Evolutionary conservation across 1,140 invertebrate genomes (phyloP).

Genomic region (Doryteuthis pealeii): DNA sequence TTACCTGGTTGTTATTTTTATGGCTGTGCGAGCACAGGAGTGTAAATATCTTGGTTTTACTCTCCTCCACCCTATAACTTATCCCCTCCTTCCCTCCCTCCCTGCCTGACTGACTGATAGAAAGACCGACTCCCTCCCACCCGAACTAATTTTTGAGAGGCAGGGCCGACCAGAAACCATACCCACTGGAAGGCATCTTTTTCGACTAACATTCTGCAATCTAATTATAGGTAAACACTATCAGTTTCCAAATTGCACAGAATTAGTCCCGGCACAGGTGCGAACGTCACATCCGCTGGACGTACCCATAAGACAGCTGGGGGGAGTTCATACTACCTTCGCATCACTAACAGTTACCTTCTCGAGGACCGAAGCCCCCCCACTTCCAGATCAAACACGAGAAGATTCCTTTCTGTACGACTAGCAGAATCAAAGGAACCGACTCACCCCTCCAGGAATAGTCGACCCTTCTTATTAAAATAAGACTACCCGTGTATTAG

Average conservation of each 20-base stretch:
- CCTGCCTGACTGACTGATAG: neutral
- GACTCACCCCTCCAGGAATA: neutral
- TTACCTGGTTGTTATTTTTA: too few species aligned
- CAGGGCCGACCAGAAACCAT: neutral
- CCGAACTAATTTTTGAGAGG: neutral
- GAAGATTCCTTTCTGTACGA: neutral
- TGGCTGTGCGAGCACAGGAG: neutral
- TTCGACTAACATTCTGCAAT: too few species aligned
- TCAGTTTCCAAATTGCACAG: neutral
- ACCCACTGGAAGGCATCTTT: neutral
- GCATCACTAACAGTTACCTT: neutral
- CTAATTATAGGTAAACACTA: neutral
- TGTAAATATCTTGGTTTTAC: neutral
- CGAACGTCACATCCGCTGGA: neutral
- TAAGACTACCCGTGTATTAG: neutral
- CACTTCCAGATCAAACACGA: neutral
- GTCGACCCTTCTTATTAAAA: constrained; percentile 5
- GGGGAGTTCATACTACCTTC: neutral
- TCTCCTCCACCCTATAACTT: too few species aligned
- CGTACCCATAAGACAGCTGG: neutral
- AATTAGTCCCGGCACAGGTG: neutral
- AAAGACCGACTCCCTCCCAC: neutral
- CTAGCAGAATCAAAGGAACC: neutral
- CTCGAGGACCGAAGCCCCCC: neutral
- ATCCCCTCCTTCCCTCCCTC: neutral